A percentile compares a stretch with the other conserved stretches of the same genome.
These are phyloP conservation scores for Pteronura brasiliensis DNA, from an alignment of 2,113 vertebrate genomes.

Conservation along the genomic window DNA sequence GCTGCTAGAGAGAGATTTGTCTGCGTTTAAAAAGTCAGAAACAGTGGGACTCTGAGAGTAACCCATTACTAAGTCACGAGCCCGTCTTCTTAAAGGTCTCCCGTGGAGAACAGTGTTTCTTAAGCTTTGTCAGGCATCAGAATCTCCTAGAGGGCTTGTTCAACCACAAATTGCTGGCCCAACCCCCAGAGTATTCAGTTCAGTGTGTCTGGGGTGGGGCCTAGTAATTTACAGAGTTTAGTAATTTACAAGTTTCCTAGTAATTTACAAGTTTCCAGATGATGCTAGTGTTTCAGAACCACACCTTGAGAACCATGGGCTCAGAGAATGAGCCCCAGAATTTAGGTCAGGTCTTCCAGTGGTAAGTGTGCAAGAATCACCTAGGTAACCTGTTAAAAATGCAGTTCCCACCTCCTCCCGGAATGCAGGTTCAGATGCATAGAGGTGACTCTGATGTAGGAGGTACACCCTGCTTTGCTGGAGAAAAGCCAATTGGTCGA, in stretches of 20 bases:
- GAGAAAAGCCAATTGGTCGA: not conserved
- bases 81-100: not conserved
- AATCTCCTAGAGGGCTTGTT: not conserved
- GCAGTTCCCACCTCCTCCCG: not conserved
- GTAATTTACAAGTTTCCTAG: no score
- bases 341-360: not conserved
- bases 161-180: not conserved
- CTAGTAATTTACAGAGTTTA: not conserved
- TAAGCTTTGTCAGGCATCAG: not conserved
- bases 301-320: not conserved
- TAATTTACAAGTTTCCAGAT: not conserved
- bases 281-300: not conserved
- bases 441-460: not conserved
- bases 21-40: not conserved
- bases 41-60: not conserved
- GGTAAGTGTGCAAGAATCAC: not conserved
- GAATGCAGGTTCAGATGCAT: not conserved
- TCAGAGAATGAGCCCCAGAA: not conserved
- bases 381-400: not conserved
- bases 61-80: not conserved
- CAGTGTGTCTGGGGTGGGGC: not conserved
- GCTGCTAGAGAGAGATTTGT: not conserved
- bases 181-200: not conserved
- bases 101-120: not conserved
- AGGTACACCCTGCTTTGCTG: not conserved